Base-by-base conservation (phyloP, 23 tunicate genomes). In the Botrylloides violaceus region DNA sequence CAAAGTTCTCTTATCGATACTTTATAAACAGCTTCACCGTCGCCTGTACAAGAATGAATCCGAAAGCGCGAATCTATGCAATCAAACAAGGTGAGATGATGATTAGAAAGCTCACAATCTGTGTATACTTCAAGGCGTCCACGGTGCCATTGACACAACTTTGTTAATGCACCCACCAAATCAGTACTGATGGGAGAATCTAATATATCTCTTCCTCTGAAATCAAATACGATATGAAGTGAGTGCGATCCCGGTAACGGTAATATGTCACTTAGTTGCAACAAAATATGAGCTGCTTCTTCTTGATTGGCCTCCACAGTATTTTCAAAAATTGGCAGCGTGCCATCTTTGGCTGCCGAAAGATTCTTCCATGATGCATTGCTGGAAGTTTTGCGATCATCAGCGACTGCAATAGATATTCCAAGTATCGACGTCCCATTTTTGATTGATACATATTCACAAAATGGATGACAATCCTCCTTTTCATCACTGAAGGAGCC, bases 121-220 rank as follows among this genome's bases (percentile, higher is more conserved):
- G 30, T 19, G 23, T n/a, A 26, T 1, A 81, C 23, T 25, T 34
- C 56, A 3, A 81, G 58, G 3, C 74, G 83, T 19, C 75, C 90
- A 2, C 24, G 29, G 48, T 83, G 82, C 90, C 90, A 83, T 77
- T 34, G 18, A 20, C 81, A 79, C 32, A 83, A 55, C 34, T 83
- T 83, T 32, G 70, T 83, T 26, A 83, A 58, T 4, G 78, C 90
- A 3, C 90, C 90, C 0, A 15, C 15, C 53, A 43, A 9, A 7
- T 15, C 53, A 9, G 15, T 43, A 43, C 53, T 43, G 53, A 43
- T 15, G 15, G 53, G 53, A 7, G 15, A 9, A 15, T 15, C 15
- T 43, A 43, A 43, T 43, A 43, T 7, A 43, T 43, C 53, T 7
- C 53, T 7, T 43, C 53, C 53, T 43, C 15, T 9, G 15, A 43